Base-by-base conservation (phyloP, 2,797 vertebrate genomes). In the Eupleurogrammus muticus region DNA sequence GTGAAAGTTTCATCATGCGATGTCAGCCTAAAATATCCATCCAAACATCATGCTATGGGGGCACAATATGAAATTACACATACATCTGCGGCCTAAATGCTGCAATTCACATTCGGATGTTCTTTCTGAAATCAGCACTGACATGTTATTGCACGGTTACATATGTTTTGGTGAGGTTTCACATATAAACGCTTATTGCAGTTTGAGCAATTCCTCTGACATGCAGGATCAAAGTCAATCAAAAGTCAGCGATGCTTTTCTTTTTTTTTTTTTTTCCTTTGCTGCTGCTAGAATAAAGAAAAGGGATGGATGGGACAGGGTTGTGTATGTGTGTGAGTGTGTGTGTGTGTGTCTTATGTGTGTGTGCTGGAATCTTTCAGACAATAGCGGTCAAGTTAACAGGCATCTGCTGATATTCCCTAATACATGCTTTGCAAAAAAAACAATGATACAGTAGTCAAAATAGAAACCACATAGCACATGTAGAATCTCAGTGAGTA, bases 341-440 rank as follows among this genome's bases (percentile, higher is more conserved):
- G n/a, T n/a, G n/a, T n/a, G n/a, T n/a, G n/a, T n/a, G n/a, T n/a
- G n/a, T n/a, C n/a, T n/a, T n/a, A n/a, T n/a, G n/a, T 56, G n/a
- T 21, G 28, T 59, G 50, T 67, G 51, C 16, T 63, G 56, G 23
- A 49, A 70, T 53, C 6, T 58, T 28, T 1, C 53, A 23, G 32
- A 38, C n/a, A 40, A 36, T 28, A 2, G 42, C 1, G 38, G 32
- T 21, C n/a, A 63, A 36, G 7, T 11, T 7, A n/a, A 36, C 24
- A 54, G 2, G 38, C 2, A 49, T 23, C 42, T 42, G n/a, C 14
- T 12, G 19, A 19, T 77, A 12, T 36, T 42, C 44, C 66, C 7
- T 24, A 49, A 60, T 73, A 21, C 1, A 34, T 8, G 16, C 46
- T 4, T 47, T 20, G 14, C 13, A 12, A 6, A 48, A 62, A 23